Conservation (phyloP, 2,888 invertebrate species). For the Argyra leucocephala region DNA sequence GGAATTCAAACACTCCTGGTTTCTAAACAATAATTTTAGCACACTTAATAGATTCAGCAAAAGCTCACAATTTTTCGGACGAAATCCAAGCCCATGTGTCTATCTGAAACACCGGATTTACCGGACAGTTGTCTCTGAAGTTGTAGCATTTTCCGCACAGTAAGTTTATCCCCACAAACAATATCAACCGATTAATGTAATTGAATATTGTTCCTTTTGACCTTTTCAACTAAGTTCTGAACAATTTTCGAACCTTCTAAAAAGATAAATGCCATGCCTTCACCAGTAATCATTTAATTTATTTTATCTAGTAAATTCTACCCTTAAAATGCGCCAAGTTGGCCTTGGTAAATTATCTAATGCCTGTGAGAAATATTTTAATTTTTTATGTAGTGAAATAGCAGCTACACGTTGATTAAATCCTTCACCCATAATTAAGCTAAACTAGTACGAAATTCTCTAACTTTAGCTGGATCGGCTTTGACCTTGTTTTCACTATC, state of each 20-base stretch:
- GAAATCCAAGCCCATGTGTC: constrained; percentile 93
- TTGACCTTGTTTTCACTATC: constrained; percentile 85
- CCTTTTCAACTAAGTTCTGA: constrained; percentile 77
- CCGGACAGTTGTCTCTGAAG: constrained; percentile 65
- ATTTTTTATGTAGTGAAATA: constrained; percentile 90
- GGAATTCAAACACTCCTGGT: constrained; percentile 95
- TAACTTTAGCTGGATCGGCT: constrained; percentile 70
- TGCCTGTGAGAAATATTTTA: constrained; percentile 95
- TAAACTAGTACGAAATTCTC: constrained; percentile 76
- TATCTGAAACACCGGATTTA: constrained; percentile 82
- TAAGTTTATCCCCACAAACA: constrained; percentile 88
- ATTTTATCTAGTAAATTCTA: constrained; percentile 97
- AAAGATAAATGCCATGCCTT: constrained; percentile 99
- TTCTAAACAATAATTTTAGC: constrained; percentile 99
- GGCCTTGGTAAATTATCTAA: constrained; percentile 92
- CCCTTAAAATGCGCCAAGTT: constrained; percentile 96
- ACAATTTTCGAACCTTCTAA: constrained; percentile 96
- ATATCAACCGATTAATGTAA: constrained; percentile 95
- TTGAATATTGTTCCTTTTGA: constrained; percentile 80
- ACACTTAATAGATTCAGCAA: constrained; percentile 71
- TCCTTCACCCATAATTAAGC: constrained; percentile 90
- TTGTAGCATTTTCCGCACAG: constrained; percentile 82
- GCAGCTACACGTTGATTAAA: constrained; percentile 87
- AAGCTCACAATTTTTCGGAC: constrained; percentile 75
- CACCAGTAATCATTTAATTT: constrained; percentile 98